Conservation (phyloP, 53 echinoderm and acorn worm species). For the Patiria pectinifera region DNA sequence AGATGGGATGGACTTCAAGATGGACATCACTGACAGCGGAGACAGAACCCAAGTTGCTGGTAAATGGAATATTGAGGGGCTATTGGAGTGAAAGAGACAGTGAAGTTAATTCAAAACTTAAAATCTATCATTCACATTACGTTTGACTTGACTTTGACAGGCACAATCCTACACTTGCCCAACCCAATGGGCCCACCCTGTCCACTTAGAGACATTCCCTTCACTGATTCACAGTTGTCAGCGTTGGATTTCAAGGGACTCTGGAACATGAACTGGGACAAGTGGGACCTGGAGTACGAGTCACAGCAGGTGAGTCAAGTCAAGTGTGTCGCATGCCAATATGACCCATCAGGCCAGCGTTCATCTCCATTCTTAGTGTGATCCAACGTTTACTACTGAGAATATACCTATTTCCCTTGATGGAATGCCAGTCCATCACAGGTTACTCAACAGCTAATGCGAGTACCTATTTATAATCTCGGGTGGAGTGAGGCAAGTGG, state of each 20-base stretch:
- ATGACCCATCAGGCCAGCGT: too few relatives aligned
- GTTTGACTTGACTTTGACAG: background rate
- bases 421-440: too few relatives aligned
- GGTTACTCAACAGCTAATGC: too few relatives aligned
- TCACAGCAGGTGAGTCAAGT: slow-evolving; percentile 11
- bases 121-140: too few relatives aligned
- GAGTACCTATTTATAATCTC: too few relatives aligned
- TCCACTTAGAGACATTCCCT: slow-evolving; percentile 21
- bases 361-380: too few relatives aligned
- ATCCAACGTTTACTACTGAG: too few relatives aligned
- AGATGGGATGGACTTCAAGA: slow-evolving; percentile 64
- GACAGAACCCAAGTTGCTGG: slow-evolving; percentile 34
- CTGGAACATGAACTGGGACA: slow-evolving; percentile 54
- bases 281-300: slow-evolving; percentile 52
- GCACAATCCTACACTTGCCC: slow-evolving; percentile 63
- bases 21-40: slow-evolving; percentile 34
- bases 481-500: too few relatives aligned
- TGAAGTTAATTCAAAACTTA: too few relatives aligned
- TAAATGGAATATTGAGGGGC: background rate
- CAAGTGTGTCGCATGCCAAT: too few relatives aligned
- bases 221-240: slow-evolving; percentile 46
- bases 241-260: slow-evolving; percentile 39
- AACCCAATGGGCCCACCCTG: slow-evolving; percentile 52
- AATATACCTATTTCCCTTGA: too few relatives aligned
- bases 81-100: too few relatives aligned